These are phyloP conservation scores for Coremacera marginata DNA, from an alignment of 2,888 invertebrate species.

Conservation along the genomic window DNA sequence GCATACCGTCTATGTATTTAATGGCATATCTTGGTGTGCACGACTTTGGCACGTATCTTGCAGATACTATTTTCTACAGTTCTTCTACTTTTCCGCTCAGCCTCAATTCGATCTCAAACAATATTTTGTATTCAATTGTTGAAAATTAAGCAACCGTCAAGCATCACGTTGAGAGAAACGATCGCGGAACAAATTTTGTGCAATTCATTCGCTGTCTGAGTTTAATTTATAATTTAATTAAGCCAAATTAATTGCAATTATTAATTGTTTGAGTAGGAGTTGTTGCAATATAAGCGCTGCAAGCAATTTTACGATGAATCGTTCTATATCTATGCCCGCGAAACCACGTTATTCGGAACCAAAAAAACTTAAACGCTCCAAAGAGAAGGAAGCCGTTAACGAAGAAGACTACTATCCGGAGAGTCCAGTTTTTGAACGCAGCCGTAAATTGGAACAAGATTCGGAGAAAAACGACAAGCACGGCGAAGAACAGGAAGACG, in stretches of 20 bases:
- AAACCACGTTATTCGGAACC: slow-evolving; percentile 62
- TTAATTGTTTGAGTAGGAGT: neutral
- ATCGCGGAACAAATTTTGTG: neutral
- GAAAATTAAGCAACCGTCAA: neutral
- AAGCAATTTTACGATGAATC: slow-evolving; percentile 52
- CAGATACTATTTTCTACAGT: slow-evolving; percentile 16
- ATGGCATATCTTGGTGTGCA: neutral
- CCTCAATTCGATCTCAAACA: neutral
- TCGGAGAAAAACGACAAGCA: slow-evolving; percentile 9
- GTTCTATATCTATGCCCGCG: slow-evolving; percentile 67
- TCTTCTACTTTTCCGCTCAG: neutral
- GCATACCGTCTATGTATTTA: no score
- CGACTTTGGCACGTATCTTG: neutral
- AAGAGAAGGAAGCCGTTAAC: slow-evolving; percentile 64
- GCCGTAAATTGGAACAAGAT: slow-evolving; percentile 51
- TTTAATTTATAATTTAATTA: neutral
- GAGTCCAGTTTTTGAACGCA: slow-evolving; percentile 56
- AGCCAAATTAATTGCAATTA: neutral
- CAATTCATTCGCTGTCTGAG: neutral
- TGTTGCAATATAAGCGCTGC: slow-evolving; percentile 26
- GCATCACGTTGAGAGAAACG: neutral
- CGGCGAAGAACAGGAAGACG: neutral
- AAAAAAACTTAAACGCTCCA: slow-evolving; percentile 61
- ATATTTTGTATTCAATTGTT: neutral
- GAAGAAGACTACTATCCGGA: slow-evolving; percentile 62